A percentile compares a stretch with the other conserved stretches of the same genome.
Conservation (phyloP, 2,113 vertebrate genomes). For the Centrocercus urophasianus region DNA sequence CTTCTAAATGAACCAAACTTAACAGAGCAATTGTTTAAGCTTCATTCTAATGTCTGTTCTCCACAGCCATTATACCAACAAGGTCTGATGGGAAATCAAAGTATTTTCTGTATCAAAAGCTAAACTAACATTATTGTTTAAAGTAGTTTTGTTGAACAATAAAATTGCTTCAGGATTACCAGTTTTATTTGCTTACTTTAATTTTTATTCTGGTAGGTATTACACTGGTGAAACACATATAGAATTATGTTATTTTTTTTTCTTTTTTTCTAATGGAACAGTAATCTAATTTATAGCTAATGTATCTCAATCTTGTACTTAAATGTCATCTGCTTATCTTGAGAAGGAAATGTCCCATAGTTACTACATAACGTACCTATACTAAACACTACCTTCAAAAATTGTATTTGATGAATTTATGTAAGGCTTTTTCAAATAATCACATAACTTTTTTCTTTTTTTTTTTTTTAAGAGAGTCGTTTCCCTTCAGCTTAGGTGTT, state of each 20-base stretch:
- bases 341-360: neutral
- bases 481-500: constrained; percentile 26
- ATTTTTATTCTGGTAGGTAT: neutral
- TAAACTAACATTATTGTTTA: neutral
- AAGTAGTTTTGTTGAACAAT: neutral
- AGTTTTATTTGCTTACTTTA: neutral
- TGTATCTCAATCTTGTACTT: neutral
- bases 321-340: neutral
- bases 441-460: neutral
- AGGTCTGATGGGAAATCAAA: neutral
- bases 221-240: neutral
- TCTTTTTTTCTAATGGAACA: neutral
- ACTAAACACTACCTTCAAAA: neutral
- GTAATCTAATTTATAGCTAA: neutral
- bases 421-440: neutral
- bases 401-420: neutral
- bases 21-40: neutral
- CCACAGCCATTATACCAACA: neutral
- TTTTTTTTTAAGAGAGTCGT: neutral
- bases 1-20: neutral
- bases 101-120: neutral
- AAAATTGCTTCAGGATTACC: neutral
- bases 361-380: neutral
- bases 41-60: neutral
- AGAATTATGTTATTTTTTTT: neutral